These are phyloP conservation scores for Ephialtes manifestator DNA, from an alignment of 2,888 invertebrate genomes.

Conservation along the genomic window DNA sequence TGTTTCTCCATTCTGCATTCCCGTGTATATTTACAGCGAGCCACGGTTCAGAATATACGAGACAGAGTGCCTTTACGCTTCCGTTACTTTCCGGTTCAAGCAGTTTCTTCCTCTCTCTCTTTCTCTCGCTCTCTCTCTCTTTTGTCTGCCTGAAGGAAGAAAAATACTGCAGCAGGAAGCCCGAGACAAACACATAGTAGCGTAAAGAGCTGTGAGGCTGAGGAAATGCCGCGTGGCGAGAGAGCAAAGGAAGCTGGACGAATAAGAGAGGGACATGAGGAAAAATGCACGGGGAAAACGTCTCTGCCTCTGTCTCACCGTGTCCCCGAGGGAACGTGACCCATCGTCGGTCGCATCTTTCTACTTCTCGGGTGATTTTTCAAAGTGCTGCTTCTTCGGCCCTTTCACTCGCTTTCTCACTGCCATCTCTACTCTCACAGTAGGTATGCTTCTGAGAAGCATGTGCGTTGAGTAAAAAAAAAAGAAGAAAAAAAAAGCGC, in stretches of 20 bases:
- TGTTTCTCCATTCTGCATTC: slow-evolving; percentile 43
- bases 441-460: slow-evolving; percentile 28
- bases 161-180: slow-evolving; percentile 53
- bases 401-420: neutral
- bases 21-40: neutral
- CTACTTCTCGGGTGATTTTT: slow-evolving; percentile 63
- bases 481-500: slow-evolving; percentile 1
- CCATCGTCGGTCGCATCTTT: slow-evolving; percentile 55
- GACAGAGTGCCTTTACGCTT: slow-evolving; percentile 52
- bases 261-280: slow-evolving; percentile 14
- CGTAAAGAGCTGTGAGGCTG: slow-evolving; percentile 7
- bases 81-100: slow-evolving; percentile 59
- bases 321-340: slow-evolving; percentile 62
- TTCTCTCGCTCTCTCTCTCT: slow-evolving; percentile 29
- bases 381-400: slow-evolving; percentile 64
- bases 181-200: slow-evolving; percentile 23
- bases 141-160: slow-evolving; percentile 53
- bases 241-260: slow-evolving; percentile 40
- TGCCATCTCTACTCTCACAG: neutral
- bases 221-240: slow-evolving; percentile 17
- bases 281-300: slow-evolving; percentile 58
- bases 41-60: neutral
- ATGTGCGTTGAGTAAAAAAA: neutral
- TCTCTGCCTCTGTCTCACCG: slow-evolving; percentile 19
- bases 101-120: slow-evolving; percentile 15